These are phyloP conservation scores for Coelopa pilipes DNA, from an alignment of 2,888 invertebrate species.

Conservation along the genomic window DNA sequence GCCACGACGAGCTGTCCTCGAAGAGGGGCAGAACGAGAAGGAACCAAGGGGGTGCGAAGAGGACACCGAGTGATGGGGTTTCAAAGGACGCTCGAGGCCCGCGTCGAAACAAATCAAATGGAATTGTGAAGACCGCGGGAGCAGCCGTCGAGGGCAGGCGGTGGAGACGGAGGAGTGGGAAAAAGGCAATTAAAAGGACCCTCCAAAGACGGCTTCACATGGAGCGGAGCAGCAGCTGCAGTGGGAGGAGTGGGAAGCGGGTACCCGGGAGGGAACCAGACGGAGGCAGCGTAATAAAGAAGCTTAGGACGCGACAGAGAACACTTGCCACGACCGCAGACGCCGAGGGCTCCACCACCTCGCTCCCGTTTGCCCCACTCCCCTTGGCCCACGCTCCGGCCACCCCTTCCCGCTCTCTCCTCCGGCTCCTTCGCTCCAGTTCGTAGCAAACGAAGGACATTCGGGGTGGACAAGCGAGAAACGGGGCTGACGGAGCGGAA, in stretches of 20 bases:
- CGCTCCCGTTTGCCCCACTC: no score
- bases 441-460: neutral
- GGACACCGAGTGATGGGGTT: no score
- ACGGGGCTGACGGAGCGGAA: neutral
- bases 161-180: no score
- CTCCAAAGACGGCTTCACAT: no score
- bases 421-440: neutral
- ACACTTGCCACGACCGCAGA: neutral
- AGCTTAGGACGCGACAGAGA: neutral
- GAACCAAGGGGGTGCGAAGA: no score
- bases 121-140: neutral
- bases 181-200: neutral
- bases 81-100: no score
- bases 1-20: no score
- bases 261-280: no score
- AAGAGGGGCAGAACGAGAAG: no score
- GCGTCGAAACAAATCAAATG: no score
- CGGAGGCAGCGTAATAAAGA: slow-evolving; percentile 14
- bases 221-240: no score
- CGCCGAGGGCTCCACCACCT: neutral
- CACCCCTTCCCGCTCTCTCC: neutral
- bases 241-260: no score
- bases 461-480: neutral
- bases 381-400: neutral
- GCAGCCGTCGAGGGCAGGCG: neutral